These are phyloP conservation scores for Alouatta palliata DNA, from an alignment of 2,113 vertebrate genomes.

Conservation along the genomic window DNA sequence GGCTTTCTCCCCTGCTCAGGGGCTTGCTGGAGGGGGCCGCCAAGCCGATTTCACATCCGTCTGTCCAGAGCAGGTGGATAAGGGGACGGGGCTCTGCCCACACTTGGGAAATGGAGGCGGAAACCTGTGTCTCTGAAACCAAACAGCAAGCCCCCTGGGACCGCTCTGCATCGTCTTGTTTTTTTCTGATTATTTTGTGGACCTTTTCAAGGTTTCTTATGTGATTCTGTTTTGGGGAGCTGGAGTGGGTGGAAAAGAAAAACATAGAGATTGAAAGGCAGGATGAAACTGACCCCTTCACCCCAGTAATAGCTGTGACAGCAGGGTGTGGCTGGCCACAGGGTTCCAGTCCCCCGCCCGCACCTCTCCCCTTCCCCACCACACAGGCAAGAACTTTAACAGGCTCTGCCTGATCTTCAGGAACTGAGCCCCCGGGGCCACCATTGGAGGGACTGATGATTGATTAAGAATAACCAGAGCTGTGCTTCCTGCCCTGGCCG, in stretches of 20 bases:
- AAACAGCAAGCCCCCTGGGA: accelerated
- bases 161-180: accelerated
- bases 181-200: neutral
- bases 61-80: neutral
- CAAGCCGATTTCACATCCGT: accelerated
- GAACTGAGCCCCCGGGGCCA: neutral
- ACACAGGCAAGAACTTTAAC: neutral
- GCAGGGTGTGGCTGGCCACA: no score
- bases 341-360: no score
- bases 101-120: accelerated
- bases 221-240: neutral
- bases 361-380: neutral
- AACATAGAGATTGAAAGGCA: neutral
- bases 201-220: neutral
- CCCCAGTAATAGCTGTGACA: accelerated
- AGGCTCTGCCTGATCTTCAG: neutral
- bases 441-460: accelerated
- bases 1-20: accelerated
- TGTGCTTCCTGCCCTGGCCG: neutral
- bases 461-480: no score
- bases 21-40: neutral
- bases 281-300: neutral
- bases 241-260: neutral
- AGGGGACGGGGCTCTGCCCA: accelerated
- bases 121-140: neutral